Conservation (phyloP, 2,888 invertebrate species). For the Synergus gifuensis region DNA sequence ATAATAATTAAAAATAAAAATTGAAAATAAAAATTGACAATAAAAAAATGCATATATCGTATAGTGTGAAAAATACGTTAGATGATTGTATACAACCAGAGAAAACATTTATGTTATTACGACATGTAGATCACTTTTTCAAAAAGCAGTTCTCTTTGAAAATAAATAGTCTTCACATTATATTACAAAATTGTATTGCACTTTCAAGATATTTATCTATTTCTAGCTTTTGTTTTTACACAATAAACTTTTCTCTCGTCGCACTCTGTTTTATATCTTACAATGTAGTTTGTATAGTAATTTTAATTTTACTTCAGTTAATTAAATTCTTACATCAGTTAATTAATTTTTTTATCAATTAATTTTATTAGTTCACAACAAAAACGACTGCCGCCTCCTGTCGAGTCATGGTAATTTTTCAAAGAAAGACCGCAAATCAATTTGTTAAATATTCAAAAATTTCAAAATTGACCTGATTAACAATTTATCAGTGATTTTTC, state of each 20-base stretch:
- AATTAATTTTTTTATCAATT: not conserved
- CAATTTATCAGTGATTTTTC: not conserved
- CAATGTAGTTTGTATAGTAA: constrained; percentile 11
- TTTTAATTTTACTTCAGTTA: not conserved
- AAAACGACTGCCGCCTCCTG: constrained; percentile 31
- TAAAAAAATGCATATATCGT: not conserved
- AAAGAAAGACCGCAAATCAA: not conserved
- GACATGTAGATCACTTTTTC: constrained; percentile 12
- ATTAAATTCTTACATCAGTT: not conserved
- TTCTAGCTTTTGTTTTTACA: constrained; percentile 30
- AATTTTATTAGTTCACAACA: not conserved
- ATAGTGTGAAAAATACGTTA: constrained; percentile 5
- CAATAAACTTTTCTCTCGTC: constrained; percentile 35
- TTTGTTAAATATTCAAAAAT: not conserved
- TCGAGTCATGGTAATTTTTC: not conserved
- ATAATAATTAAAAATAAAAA: too few species aligned
- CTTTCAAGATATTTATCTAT: constrained; percentile 1
- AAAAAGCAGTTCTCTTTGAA: constrained; percentile 20
- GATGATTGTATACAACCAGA: constrained; percentile 31
- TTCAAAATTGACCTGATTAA: not conserved
- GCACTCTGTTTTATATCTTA: not conserved
- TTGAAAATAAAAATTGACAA: not conserved
- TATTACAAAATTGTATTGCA: constrained; percentile 31
- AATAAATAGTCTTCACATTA: constrained; percentile 22
- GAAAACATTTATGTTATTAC: constrained; percentile 22